A percentile compares a stretch with the other conserved stretches of the same genome.
Evolutionary conservation across 2,113 vertebrate species (phyloP).

Genomic region (Crotophaga sulcirostris): DNA sequence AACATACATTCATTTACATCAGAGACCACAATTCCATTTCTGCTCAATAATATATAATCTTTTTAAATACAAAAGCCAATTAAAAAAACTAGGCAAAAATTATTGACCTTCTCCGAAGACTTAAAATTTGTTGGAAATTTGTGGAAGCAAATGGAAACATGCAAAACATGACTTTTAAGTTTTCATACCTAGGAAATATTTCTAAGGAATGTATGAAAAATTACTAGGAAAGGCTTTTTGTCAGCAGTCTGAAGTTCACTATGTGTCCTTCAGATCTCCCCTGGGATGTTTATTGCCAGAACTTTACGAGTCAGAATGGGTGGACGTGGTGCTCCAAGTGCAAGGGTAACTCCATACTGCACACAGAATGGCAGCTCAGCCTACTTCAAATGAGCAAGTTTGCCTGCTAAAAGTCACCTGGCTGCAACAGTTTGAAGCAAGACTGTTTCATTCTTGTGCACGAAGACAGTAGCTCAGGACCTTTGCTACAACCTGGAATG

Average conservation of each 20-base stretch:
- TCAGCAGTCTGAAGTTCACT: not conserved
- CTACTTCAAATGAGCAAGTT: not conserved
- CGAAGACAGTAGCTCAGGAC: not conserved
- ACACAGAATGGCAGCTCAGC: not conserved
- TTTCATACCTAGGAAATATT: not conserved
- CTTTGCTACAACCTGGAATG: not conserved
- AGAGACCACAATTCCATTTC: not conserved
- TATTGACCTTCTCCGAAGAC: not conserved
- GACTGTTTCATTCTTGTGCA: not conserved
- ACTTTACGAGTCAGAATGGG: not conserved
- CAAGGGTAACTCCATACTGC: not conserved
- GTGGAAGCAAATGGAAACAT: not conserved
- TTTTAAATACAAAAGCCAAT: not conserved
- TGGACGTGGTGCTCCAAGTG: not conserved
- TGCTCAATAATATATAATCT: not conserved
- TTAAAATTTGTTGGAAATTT: not conserved
- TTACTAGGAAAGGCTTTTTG: not conserved
- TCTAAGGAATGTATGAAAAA: not conserved
- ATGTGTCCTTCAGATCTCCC: not conserved
- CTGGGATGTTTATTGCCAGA: not conserved
- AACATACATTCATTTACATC: not conserved
- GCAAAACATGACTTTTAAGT: fast-evolving
- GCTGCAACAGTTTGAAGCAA: not conserved
- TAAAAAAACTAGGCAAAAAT: not conserved
- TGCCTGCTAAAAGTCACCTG: not conserved